phyloP scores from a whole-genome alignment of 2,113 vertebrate species.

The Oncorhynchus tshawytscha region DNA sequence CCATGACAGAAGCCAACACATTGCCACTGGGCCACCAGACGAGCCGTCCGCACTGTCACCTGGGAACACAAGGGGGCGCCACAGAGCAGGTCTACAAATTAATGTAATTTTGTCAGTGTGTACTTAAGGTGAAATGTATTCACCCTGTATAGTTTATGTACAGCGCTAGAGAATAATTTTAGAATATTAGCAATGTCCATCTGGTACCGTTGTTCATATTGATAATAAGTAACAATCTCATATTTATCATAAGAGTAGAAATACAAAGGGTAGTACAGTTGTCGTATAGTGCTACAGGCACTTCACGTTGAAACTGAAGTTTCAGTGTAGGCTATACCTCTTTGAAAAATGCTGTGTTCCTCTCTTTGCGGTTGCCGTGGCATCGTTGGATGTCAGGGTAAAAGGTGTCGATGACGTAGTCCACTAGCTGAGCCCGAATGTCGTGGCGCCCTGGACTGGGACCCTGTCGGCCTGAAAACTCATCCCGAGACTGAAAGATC shows the following conservation, averaged over 20 bases:
- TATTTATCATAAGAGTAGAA: too few relatives aligned
- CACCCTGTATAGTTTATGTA: not conserved
- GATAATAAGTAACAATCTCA: too few relatives aligned
- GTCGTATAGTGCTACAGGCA: too few relatives aligned
- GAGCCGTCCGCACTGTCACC: slow-evolving; percentile 65
- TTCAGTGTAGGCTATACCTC: slow-evolving; percentile 64
- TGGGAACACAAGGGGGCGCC: not conserved
- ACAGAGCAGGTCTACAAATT: not conserved
- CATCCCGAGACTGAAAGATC: slow-evolving; percentile 82
- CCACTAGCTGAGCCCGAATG: slow-evolving; percentile 78
- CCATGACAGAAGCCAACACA: slow-evolving; percentile 86
- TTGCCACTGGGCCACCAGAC: slow-evolving; percentile 82
- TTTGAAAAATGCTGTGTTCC: slow-evolving; percentile 79
- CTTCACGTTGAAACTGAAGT: too few relatives aligned
- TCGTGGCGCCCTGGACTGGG: slow-evolving; percentile 78
- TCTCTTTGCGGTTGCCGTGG: slow-evolving; percentile 57
- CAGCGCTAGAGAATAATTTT: not conserved
- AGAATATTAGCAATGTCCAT: not conserved
- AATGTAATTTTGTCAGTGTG: not conserved
- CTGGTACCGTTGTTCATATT: too few relatives aligned
- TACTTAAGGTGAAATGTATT: too few relatives aligned
- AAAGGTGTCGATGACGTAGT: slow-evolving; percentile 81
- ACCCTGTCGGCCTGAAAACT: slow-evolving; percentile 75
- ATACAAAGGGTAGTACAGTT: too few relatives aligned
- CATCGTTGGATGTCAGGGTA: slow-evolving; percentile 78